These are phyloP conservation scores for Halcyon malimbica DNA, from an alignment of 2,113 vertebrate genomes.

Conservation along the genomic window DNA sequence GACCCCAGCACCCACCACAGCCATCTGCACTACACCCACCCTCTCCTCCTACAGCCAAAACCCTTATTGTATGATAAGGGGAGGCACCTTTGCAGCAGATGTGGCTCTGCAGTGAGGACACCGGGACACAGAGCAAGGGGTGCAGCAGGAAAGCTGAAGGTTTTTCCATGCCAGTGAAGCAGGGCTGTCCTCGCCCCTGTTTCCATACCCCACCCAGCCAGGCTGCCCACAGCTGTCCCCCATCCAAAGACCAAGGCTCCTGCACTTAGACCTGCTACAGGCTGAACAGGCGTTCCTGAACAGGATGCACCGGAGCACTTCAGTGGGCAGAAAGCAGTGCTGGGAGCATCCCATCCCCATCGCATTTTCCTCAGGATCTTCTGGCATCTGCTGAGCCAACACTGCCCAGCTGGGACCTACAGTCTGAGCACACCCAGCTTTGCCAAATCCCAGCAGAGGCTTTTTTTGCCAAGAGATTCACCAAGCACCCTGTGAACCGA, in stretches of 20 bases:
- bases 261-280: background rate
- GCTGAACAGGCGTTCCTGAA: rapidly evolving
- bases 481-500: background rate
- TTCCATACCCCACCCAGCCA: background rate
- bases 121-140: background rate
- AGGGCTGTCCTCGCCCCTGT: rapidly evolving
- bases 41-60: background rate
- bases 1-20: background rate
- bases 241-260: background rate
- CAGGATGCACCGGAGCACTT: rapidly evolving
- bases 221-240: background rate
- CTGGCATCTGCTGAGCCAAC: background rate
- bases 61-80: rapidly evolving
- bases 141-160: background rate
- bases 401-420: background rate
- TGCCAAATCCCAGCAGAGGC: background rate
- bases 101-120: rapidly evolving
- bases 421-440: background rate
- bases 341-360: background rate
- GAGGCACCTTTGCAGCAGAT: background rate
- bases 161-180: background rate
- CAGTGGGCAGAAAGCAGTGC: background rate
- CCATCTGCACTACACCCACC: rapidly evolving
- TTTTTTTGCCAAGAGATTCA: background rate
- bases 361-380: rapidly evolving